Conservation (phyloP, 2,113 vertebrate genomes). For the Ascaphus truei region DNA sequence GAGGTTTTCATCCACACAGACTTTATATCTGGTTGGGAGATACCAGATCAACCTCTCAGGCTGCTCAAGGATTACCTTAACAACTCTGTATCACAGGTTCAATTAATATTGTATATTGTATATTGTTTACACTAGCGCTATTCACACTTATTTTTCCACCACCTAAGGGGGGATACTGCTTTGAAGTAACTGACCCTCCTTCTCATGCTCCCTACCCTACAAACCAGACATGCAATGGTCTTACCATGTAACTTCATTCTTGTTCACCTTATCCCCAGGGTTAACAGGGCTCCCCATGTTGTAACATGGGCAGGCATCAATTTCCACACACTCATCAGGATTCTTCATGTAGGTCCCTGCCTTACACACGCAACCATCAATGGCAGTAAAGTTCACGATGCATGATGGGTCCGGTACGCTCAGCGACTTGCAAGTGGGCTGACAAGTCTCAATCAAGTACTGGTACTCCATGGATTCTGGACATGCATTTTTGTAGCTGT, state of each 20-base stretch:
- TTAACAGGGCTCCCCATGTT: neutral
- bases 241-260: slow-evolving; percentile 30
- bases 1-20: too few species aligned
- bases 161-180: too few species aligned
- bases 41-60: too few species aligned
- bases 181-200: too few species aligned
- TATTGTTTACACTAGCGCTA: too few species aligned
- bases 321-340: slow-evolving; percentile 14
- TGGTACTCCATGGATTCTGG: slow-evolving; percentile 37
- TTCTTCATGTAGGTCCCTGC: slow-evolving; percentile 1
- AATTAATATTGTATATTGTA: too few species aligned
- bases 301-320: slow-evolving; percentile 28
- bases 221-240: neutral
- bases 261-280: slow-evolving; percentile 6
- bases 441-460: slow-evolving; percentile 20
- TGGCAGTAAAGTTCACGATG: neutral
- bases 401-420: slow-evolving; percentile 17
- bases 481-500: slow-evolving; percentile 40
- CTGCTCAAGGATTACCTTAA: too few species aligned
- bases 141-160: too few species aligned
- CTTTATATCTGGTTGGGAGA: too few species aligned
- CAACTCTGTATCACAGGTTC: too few species aligned
- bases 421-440: slow-evolving; percentile 17
- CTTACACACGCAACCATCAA: slow-evolving; percentile 36
- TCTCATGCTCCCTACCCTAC: too few species aligned